Conservation (phyloP, 2,113 vertebrate species). For the Tragelaphus buxtoni region DNA sequence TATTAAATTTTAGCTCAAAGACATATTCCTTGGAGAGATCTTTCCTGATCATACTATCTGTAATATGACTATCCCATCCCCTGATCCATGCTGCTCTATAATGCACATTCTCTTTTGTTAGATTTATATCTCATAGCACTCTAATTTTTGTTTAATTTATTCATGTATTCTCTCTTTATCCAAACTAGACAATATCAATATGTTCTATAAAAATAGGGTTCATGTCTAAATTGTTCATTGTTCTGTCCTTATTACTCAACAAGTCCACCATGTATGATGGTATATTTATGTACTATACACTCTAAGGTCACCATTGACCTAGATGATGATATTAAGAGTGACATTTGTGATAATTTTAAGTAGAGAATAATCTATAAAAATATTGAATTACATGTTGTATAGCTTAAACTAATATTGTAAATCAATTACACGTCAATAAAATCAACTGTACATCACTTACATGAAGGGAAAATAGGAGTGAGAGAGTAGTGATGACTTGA, state of each 20-base stretch:
- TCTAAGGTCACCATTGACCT: not conserved
- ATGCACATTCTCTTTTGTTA: not conserved
- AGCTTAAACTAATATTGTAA: not conserved
- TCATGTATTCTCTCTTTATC: not conserved
- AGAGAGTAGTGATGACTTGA: not conserved
- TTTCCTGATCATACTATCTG: not conserved
- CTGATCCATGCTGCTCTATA: not conserved
- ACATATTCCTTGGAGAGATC: not conserved
- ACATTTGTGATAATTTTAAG: not conserved
- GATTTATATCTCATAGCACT: not conserved
- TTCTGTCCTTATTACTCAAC: not conserved
- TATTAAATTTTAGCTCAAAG: not conserved
- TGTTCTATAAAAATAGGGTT: not conserved
- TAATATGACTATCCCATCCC: not conserved
- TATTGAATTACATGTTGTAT: not conserved
- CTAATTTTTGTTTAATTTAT: not conserved
- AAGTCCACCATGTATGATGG: not conserved
- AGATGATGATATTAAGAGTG: not conserved
- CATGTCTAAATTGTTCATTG: not conserved
- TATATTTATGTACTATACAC: not conserved
- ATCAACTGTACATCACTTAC: not conserved
- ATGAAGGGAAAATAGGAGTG: not conserved
- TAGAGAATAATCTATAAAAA: not conserved
- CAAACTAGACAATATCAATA: not conserved
- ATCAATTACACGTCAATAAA: not conserved